These are phyloP conservation scores for Cephus sareptanus DNA, from an alignment of 2,888 invertebrate species.

Conservation along the genomic window DNA sequence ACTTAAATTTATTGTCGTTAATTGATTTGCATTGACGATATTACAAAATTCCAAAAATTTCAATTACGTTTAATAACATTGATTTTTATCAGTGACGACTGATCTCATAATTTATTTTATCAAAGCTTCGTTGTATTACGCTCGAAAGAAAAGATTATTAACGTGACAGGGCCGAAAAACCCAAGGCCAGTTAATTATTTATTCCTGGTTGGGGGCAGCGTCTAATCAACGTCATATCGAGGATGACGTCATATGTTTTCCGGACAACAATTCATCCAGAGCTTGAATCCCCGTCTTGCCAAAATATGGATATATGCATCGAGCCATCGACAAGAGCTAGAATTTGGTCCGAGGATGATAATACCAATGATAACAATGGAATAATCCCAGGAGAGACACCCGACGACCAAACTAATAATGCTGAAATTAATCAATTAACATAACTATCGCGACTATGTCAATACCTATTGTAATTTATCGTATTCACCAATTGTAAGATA, in stretches of 20 bases:
- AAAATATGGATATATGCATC: background rate
- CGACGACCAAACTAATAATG: background rate
- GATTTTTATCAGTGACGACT: background rate
- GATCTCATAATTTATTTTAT: background rate
- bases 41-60: too few species aligned
- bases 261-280: background rate
- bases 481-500: background rate
- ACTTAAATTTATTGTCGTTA: too few species aligned
- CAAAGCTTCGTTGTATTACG: background rate
- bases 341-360: background rate
- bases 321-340: background rate
- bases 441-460: background rate
- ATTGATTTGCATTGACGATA: too few species aligned
- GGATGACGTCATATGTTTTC: background rate
- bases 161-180: conserved; percentile 1
- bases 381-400: background rate
- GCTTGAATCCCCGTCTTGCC: background rate
- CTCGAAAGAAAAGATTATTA: background rate
- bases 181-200: conserved; percentile 14
- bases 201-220: conserved; percentile 18
- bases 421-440: background rate
- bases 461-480: background rate
- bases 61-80: too few species aligned
- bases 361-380: background rate
- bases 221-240: conserved; percentile 9